Evolutionary conservation across 2,888 invertebrate species (phyloP), one percentile per base, ranked within the genome.

Genomic region (Rhingia campestris): DNA sequence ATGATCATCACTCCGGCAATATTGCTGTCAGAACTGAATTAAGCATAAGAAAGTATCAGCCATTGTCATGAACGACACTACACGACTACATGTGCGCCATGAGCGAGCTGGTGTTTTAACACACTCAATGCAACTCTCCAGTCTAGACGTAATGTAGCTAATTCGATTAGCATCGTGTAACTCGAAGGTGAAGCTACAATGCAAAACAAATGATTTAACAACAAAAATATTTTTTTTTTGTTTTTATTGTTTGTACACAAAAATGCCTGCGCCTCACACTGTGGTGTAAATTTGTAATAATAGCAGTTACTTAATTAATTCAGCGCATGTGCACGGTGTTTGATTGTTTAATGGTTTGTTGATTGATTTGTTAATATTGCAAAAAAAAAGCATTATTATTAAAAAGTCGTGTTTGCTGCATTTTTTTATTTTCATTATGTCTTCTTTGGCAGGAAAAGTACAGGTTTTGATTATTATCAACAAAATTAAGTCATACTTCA

Each of bases 281-380:
- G n/a, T 37, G 30, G 79, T 53, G 72, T 72, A 66, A 73, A 53
- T 73, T 64, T 79, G 79, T 54, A 45, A 53, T 59, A 66, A 72
- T 56, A 30, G 22, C 30, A 49, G 7, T 41, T 63, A 2, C 22
- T 69, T 66, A 74, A 74, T 74, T 67, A 69, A 63, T 81, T 69
- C 74, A 63, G 61, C 58, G 63, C 80, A 80, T 74, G 63, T 73
- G 61, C 47, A 33, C 14, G 45, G 58, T n/a, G 30, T n/a, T 64
- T 22, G 35, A 51, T 80, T 35, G 22, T 53, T 64, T 61, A 9
- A 61, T 74, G 49, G 69, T 63, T 69, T 81, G 22, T 56, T 67
- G 56, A 81, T 81, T 69, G 80, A 74, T 69, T 74, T 67, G 49
- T 47, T 63, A 69, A 69, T 69, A 33, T 32, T 37, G 53, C 9